A percentile compares a stretch with the other conserved stretches of the same genome.
Conservation (phyloP, 2,888 invertebrate species). For the Thereva unica region DNA sequence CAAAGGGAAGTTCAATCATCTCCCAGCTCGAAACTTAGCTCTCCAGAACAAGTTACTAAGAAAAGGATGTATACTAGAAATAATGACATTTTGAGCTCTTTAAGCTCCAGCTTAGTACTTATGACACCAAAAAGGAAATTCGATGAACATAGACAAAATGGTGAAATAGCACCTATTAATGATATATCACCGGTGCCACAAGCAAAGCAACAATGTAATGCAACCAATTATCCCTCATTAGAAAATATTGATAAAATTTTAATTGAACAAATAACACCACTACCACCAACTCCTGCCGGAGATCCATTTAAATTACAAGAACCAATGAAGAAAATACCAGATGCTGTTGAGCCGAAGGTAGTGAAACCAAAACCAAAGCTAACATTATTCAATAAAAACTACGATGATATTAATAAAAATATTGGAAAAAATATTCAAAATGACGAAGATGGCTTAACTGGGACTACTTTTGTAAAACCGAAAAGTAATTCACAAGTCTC, state of each 20-base stretch:
- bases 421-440: slow-evolving; percentile 12
- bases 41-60: slow-evolving; percentile 52
- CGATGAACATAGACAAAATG: slow-evolving; percentile 16
- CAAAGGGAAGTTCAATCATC: slow-evolving; percentile 39
- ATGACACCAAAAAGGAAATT: slow-evolving; percentile 44
- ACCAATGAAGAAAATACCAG: background rate
- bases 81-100: slow-evolving; percentile 55
- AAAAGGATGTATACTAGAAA: slow-evolving; percentile 51
- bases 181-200: background rate
- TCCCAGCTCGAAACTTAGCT: slow-evolving; percentile 41
- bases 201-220: slow-evolving; percentile 37
- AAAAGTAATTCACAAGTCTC: slow-evolving; percentile 48
- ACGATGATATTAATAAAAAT: slow-evolving; percentile 40
- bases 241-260: slow-evolving; percentile 15
- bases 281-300: slow-evolving; percentile 27
- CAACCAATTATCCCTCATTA: slow-evolving; percentile 13
- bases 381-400: slow-evolving; percentile 53
- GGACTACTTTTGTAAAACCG: slow-evolving; percentile 55
- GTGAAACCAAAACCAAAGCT: slow-evolving; percentile 48
- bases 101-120: slow-evolving; percentile 52
- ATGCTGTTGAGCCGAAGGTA: background rate
- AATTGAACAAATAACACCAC: slow-evolving; percentile 23
- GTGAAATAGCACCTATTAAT: background rate
- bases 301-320: background rate
- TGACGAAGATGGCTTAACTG: slow-evolving; percentile 48